Percentiles rank a stretch among this genome's conserved stretches.
Conservation (phyloP, 2,797 vertebrate species). For the Hozukius guyotensis region DNA sequence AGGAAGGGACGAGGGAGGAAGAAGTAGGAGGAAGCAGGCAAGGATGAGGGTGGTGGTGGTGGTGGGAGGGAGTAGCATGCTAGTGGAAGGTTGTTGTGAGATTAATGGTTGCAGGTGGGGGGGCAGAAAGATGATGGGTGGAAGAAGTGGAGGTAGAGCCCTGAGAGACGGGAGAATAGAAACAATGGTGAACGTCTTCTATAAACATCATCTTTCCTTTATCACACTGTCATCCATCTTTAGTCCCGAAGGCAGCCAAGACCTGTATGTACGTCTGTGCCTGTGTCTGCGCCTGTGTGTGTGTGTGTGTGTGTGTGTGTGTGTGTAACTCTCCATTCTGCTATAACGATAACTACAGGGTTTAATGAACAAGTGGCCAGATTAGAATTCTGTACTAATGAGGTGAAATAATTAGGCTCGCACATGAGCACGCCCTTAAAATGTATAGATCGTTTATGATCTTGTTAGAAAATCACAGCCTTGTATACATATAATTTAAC, state of each 20-base stretch:
- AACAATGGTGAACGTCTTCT: slow-evolving; percentile 28
- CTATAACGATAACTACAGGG: slow-evolving; percentile 33
- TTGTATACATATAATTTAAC: slow-evolving; percentile 11
- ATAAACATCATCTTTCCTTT: slow-evolving; percentile 44
- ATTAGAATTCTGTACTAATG: slow-evolving; percentile 18
- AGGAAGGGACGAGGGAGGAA: slow-evolving; percentile 22
- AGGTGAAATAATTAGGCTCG: slow-evolving; percentile 21
- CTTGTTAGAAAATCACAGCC: not conserved
- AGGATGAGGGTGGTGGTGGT: not conserved
- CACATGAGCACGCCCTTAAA: not conserved
- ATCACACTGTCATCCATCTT: slow-evolving; percentile 43
- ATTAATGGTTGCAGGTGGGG: slow-evolving; percentile 26
- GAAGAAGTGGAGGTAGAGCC: slow-evolving; percentile 13
- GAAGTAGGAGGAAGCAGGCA: not conserved
- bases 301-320: not conserved
- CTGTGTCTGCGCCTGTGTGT: slow-evolving; percentile 8
- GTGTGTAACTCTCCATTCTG: not conserved
- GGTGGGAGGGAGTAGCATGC: not conserved
- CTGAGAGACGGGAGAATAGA: slow-evolving; percentile 12
- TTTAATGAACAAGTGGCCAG: slow-evolving; percentile 18
- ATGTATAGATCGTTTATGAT: not conserved
- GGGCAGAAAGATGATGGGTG: slow-evolving; percentile 21
- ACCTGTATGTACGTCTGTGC: not conserved
- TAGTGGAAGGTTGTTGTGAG: slow-evolving; percentile 39
- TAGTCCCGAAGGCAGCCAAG: slow-evolving; percentile 19